Conservation (phyloP, 2,797 vertebrate genomes). For the Cygnus olor region DNA sequence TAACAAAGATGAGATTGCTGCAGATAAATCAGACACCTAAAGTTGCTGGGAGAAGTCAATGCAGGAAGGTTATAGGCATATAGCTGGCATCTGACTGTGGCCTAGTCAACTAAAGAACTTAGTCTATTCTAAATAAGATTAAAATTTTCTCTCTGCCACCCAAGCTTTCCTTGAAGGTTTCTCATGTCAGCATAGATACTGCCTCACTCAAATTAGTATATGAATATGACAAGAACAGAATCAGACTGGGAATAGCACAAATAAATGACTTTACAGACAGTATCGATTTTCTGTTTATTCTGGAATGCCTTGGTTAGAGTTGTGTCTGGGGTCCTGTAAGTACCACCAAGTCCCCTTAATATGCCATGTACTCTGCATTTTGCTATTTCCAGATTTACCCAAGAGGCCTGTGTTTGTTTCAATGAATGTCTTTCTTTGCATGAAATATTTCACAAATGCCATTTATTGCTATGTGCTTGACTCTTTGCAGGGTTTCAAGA, state of each 20-base stretch:
- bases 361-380: not conserved
- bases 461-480: slow-evolving; percentile 34
- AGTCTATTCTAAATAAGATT: not conserved
- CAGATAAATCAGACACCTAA: not conserved
- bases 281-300: not conserved
- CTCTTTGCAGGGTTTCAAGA: slow-evolving; percentile 50
- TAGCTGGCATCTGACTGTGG: not conserved
- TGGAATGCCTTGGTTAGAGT: not conserved
- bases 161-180: not conserved
- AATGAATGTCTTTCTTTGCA: slow-evolving; percentile 19
- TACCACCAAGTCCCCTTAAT: not conserved
- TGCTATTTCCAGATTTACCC: not conserved
- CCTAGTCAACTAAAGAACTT: not conserved
- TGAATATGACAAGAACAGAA: not conserved
- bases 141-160: not conserved
- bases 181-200: not conserved
- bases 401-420: slow-evolving; percentile 13
- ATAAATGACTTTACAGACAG: fast-evolving
- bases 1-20: not conserved
- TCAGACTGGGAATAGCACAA: not conserved
- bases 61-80: not conserved
- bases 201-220: not conserved
- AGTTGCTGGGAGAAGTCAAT: not conserved
- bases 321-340: not conserved
- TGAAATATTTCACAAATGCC: slow-evolving; percentile 39